Evolutionary conservation across 2,797 vertebrate species (phyloP), one percentile per base, ranked within the genome.

Genomic region (Gadopsis marmoratus): DNA sequence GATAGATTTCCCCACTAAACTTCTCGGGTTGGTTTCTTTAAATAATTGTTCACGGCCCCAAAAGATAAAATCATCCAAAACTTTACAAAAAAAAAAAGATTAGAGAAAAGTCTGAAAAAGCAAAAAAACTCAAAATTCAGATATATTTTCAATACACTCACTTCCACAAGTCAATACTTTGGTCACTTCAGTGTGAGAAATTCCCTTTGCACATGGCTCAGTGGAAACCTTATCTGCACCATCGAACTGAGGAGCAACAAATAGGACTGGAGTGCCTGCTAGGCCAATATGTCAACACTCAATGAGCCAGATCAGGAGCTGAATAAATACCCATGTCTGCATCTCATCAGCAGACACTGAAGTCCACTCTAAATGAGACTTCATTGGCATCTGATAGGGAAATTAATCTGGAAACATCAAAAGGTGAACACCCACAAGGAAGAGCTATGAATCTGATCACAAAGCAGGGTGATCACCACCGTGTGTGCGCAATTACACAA

Each of bases 401-500:
- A 86, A 88, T 71, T 23, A 79, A 77, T 84, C 74, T 70, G 58
- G 63, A 66, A 83, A 80, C 51, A 79, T 85, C 58, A 82, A 83
- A 71, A 83, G 51, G 74, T 65, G 54, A 86, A 74, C 35, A 29
- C 74, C 78, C 71, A 86, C 76, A 83, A 78, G 74, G 87, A 76
- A 73, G 59, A 59, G 87, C 78, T 41, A 74, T 85, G 83, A 85
- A 86, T 91, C 50, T 82, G 84, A 90, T 85, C 79, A 89, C 81
- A 87, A 86, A 88, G 86, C 79, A 23, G 56, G 60, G 56, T 67
- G 85, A 92, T 90, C 84, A 60, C 76, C 60, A 33, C 72, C 78
- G 58, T 86, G 87, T 81, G 84, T 79, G 78, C 19, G 39, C 85
- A 92, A 91, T 92, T 88, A 93, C 85, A 82, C 67, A 83, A 79